Evolutionary conservation across 2,888 invertebrate genomes (phyloP), one percentile per base, ranked within the genome.

Genomic region (Trisateles emortualis): DNA sequence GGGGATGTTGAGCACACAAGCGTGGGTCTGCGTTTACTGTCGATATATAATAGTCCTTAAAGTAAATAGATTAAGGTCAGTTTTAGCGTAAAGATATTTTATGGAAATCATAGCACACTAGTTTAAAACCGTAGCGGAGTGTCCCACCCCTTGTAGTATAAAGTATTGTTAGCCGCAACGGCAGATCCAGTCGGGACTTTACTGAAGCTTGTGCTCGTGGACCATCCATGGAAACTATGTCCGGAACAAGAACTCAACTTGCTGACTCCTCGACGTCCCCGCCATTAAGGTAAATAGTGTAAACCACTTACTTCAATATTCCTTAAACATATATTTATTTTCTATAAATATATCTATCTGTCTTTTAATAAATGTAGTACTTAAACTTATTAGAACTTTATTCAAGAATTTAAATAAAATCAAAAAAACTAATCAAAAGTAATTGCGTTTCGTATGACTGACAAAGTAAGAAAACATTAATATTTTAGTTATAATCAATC

Each of bases 231-330:
- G 4, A 24, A 45, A 61, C 24, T 19, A 92, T 92, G 92, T 87
- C 92, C 6, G 83, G 83, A 19, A 72, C 94, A 16, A 88, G 95
- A 61, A 93, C 94, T 58, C 95, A 95, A 76, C 81, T 95, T 42
- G 95, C 95, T 0, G 96, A 96, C 78, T 96, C 90, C 0, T 90
- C 96, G 0, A 95, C 95, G 0, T 96, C 96, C 3, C 95, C 96
- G 2, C 94, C 95, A 14, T 88, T 95, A 50, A 95, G 94, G 95
- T 95, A 87, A 81, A 77, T 79, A 41, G 52, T 42, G 26, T 38
- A n/a, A 32, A 8, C 24, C n/a, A n/a, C n/a, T n/a, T n/a, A n/a
- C n/a, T n/a, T n/a, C n/a, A n/a, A n/a, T n/a, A n/a, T n/a, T n/a
- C n/a, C n/a, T n/a, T n/a, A n/a, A n/a, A n/a, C n/a, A n/a, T n/a